Percentiles rank a stretch among this genome's conserved stretches.
Evolutionary conservation across 2,888 invertebrate species (phyloP).

Genomic region (Drosophila atroscutellata): DNA sequence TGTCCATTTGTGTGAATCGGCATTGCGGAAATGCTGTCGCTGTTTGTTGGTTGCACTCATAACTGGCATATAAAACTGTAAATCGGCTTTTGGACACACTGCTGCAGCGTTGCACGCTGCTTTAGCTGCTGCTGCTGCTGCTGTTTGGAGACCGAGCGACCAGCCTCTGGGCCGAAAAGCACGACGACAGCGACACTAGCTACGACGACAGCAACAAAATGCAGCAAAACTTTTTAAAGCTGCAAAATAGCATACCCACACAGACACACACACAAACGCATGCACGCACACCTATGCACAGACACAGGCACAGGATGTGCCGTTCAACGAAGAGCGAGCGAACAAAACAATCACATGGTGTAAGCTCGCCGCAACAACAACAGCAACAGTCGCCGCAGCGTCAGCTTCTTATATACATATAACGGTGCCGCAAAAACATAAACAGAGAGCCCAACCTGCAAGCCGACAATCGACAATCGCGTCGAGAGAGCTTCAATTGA

Average conservation of each 20-base stretch:
- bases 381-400: constrained; percentile 33
- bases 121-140: constrained; percentile 54
- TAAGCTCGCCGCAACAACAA: constrained; percentile 63
- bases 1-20: constrained; percentile 30
- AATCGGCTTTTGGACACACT: constrained; percentile 79
- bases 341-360: constrained; percentile 77
- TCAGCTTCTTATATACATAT: constrained; percentile 45
- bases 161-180: constrained; percentile 79
- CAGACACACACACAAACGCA: constrained; percentile 15
- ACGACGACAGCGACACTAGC: constrained; percentile 62
- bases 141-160: constrained; percentile 71
- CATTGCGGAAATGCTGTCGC: constrained; percentile 74
- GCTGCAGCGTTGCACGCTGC: constrained; percentile 67
- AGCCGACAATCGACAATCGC: constrained; percentile 36
- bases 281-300: constrained; percentile 8
- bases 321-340: constrained; percentile 63
- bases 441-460: constrained; percentile 71
- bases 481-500: constrained; percentile 33
- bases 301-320: constrained; percentile 48
- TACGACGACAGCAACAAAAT: constrained; percentile 69
- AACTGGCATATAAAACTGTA: constrained; percentile 79
- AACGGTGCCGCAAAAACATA: constrained; percentile 77
- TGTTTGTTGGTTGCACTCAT: constrained; percentile 76
- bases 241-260: constrained; percentile 34
- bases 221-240: constrained; percentile 70